phyloP scores from a whole-genome alignment of 1,140 invertebrate species.

The Archivesica marissinica region DNA sequence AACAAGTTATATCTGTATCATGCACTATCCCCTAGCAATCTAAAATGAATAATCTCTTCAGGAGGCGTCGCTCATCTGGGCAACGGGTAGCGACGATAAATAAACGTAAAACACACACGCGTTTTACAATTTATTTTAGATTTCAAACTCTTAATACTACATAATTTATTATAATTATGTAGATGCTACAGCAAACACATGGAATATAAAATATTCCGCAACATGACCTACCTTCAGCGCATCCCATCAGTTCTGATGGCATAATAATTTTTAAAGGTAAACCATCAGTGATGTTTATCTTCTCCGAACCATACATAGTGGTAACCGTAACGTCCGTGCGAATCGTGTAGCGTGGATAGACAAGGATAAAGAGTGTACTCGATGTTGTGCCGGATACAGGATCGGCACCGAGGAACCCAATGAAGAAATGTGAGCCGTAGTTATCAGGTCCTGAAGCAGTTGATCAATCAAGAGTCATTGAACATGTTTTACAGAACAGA shows the following conservation, averaged over 20 bases:
- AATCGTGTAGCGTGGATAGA: constrained; percentile 9
- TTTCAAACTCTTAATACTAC: too few species aligned
- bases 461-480: neutral
- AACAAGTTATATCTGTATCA: too few species aligned
- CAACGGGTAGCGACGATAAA: too few species aligned
- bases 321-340: constrained; percentile 6
- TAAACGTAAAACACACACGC: too few species aligned
- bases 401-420: constrained; percentile 42
- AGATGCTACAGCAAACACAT: too few species aligned
- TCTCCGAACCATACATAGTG: neutral
- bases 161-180: too few species aligned
- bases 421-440: constrained; percentile 18
- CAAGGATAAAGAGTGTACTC: neutral
- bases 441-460: constrained; percentile 26
- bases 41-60: too few species aligned
- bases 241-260: constrained; percentile 30
- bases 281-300: neutral
- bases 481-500: too few species aligned
- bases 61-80: too few species aligned
- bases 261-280: neutral
- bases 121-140: too few species aligned
- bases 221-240: constrained; percentile 21
- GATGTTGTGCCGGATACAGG: neutral
- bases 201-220: too few species aligned
- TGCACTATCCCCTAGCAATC: too few species aligned